Base-by-base conservation (phyloP, 2,797 vertebrate genomes). In the Chiloscyllium punctatum region DNA sequence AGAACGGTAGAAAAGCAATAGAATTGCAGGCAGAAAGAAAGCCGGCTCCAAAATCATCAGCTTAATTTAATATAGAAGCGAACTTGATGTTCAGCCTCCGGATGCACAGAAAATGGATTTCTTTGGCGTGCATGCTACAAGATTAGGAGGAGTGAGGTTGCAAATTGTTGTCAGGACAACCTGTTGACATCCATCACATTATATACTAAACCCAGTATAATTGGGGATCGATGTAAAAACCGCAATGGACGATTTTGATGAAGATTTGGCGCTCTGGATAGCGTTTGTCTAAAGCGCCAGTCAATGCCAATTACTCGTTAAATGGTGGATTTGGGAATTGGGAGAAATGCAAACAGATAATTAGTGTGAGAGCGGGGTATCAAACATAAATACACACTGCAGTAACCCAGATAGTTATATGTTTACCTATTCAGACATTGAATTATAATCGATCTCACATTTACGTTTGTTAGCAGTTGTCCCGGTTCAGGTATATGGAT, bases 141-240 rank as follows among this genome's bases (percentile, higher is more conserved):
- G 21, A 91, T 90, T 68, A 66, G 1, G 57, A 21, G 88, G 30
- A 62, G 16, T 84, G 37, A 37, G 62, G 42, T 5, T 62, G 90
- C 23, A 79, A 79, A 68, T 92, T 68, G 15, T 82, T 92, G 90
- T 51, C n/a, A 68, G 90, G 66, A 13, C 62, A 92, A 92, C 90
- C 90, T 92, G 90, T 92, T 92, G 90, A 92, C 37, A 69, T 23
- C 62, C 42, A 23, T 90, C 86, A 66, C 16, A 16, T 82, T 82
- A 6, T 48, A 7, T 84, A 42, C 25, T 69, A 5, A 30, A 16
- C 4, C 88, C 15, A 16, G 11, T 53, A 90, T 91, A 66, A 91
- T 37, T 91, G 33, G 37, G n/a, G 57, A 37, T 91, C 18, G 1
- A 6, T 42, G 90, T 25, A 33, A 90, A 48, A 90, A 16, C 33